phyloP scores from a whole-genome alignment of 2,797 vertebrate species.

The Rhincodon typus region DNA sequence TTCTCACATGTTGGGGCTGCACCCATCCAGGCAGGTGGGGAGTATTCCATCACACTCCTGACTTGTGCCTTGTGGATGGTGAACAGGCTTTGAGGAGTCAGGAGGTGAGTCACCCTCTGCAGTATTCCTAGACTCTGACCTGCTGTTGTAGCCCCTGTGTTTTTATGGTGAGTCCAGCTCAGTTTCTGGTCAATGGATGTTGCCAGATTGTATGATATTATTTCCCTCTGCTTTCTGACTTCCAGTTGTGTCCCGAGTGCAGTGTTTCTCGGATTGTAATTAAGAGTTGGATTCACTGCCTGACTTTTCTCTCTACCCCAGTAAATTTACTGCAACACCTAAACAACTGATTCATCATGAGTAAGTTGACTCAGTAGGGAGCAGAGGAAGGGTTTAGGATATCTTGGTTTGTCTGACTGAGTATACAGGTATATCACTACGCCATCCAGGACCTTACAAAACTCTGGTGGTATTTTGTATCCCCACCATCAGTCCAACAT shows the following conservation, averaged over 20 bases:
- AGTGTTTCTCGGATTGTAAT: not conserved
- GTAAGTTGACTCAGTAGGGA: not conserved
- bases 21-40: too few relatives aligned
- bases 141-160: too few relatives aligned
- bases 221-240: not conserved
- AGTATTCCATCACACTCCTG: too few relatives aligned
- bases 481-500: not conserved
- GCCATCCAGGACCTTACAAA: not conserved
- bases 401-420: not conserved
- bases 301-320: not conserved
- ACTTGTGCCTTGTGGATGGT: too few relatives aligned
- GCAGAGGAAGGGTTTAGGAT: not conserved
- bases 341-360: not conserved
- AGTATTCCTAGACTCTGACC: too few relatives aligned
- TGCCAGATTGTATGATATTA: too few relatives aligned
- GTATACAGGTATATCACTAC: too few relatives aligned
- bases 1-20: too few relatives aligned
- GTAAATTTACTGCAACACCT: not conserved
- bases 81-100: too few relatives aligned
- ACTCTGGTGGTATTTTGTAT: not conserved
- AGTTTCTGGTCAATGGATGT: too few relatives aligned
- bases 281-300: not conserved
- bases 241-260: not conserved
- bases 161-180: too few relatives aligned
- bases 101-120: too few relatives aligned